phyloP scores from a whole-genome alignment of 2,113 vertebrate species.

The Carassius carassius region DNA sequence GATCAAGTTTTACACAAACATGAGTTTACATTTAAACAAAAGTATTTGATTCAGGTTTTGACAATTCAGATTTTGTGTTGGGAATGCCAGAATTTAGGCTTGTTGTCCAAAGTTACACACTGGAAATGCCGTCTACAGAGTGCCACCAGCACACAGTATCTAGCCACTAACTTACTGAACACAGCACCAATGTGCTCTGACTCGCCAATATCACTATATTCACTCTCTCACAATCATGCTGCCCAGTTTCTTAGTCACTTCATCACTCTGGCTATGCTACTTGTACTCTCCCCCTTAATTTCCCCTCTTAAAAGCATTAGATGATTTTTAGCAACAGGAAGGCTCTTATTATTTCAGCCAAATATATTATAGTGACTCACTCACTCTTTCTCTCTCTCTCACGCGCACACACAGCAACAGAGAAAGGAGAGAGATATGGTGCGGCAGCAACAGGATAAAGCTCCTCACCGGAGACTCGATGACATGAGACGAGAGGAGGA shows the following conservation, averaged over 20 bases:
- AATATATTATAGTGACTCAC: conserved; percentile 57
- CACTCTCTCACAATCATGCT: neutral
- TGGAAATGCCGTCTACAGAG: neutral
- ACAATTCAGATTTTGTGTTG: neutral
- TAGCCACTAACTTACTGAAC: conserved; percentile 6
- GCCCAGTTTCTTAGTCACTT: neutral
- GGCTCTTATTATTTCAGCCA: conserved; percentile 44
- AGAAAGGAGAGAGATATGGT: conserved; percentile 87
- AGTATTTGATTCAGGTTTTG: no score
- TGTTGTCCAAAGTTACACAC: neutral
- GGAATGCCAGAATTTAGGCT: neutral
- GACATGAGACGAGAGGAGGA: conserved; percentile 90
- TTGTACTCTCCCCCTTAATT: conserved; percentile 46
- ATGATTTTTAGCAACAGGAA: conserved; percentile 41
- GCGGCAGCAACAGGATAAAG: conserved; percentile 91
- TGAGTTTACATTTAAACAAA: no score
- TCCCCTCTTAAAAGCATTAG: conserved; percentile 19
- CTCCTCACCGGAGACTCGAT: conserved; percentile 85
- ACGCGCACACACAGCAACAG: conserved; percentile 81
- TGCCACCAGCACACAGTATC: conserved; percentile 3
- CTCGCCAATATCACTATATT: conserved; percentile 41
- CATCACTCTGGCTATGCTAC: neutral
- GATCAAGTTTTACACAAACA: no score
- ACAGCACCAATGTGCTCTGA: conserved; percentile 45
- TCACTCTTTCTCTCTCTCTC: conserved; percentile 53